phyloP scores from a whole-genome alignment of 2,113 vertebrate genomes.

The Calidris pugnax region DNA sequence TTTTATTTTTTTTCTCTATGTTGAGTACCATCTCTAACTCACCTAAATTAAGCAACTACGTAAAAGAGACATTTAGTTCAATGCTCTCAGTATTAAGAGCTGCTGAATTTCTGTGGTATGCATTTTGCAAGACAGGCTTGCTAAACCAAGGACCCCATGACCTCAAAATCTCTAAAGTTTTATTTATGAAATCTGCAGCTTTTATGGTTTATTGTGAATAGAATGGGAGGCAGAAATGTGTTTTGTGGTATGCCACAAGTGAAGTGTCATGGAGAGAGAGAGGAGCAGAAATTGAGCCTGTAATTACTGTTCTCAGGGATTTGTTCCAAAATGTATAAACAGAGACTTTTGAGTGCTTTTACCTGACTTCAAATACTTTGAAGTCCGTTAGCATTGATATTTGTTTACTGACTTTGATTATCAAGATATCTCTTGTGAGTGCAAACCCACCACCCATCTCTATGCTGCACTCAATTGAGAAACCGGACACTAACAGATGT shows the following conservation, averaged over 20 bases:
- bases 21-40: background rate
- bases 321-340: background rate
- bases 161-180: background rate
- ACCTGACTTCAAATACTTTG: background rate
- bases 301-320: background rate
- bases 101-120: background rate
- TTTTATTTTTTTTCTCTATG: background rate
- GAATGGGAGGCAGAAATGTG: background rate
- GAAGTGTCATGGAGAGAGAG: background rate
- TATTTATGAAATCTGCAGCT: background rate
- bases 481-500: background rate
- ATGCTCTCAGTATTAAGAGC: background rate
- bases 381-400: background rate
- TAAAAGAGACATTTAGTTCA: background rate
- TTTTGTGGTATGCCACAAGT: background rate
- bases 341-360: background rate
- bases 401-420: background rate
- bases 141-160: background rate
- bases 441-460: background rate
- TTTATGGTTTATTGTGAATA: background rate
- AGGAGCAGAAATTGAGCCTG: background rate
- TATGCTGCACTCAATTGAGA: background rate
- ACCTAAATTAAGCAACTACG: background rate
- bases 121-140: background rate
- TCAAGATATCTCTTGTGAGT: background rate